Conservation (phyloP, 1,140 invertebrate genomes). For the Ganaspis sp. region DNA sequence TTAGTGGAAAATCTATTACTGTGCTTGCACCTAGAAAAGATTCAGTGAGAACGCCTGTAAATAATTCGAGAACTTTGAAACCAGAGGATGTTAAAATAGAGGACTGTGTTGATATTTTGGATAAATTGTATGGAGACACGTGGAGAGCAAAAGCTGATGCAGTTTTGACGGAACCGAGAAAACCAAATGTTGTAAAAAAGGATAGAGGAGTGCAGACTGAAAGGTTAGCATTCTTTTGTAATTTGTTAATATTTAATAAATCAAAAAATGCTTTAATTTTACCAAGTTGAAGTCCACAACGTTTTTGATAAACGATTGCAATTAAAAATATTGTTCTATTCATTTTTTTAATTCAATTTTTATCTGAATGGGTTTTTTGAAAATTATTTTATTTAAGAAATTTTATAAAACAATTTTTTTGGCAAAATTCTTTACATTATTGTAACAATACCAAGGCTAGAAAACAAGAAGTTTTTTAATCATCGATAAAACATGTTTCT, state of each 20-base stretch:
- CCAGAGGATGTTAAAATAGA: conserved; percentile 47
- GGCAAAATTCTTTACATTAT: too few relatives aligned
- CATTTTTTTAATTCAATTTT: too few relatives aligned
- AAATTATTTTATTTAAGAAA: too few relatives aligned
- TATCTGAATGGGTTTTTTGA: too few relatives aligned
- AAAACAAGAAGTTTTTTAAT: too few relatives aligned
- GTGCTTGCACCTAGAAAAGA: conserved; percentile 10
- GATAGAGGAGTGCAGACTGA: conserved; percentile 63
- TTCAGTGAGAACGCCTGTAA: background rate
- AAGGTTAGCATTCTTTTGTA: conserved; percentile 43
- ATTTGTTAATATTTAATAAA: background rate
- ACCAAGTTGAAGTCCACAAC: too few relatives aligned
- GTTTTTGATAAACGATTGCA: too few relatives aligned
- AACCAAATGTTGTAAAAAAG: conserved; percentile 52
- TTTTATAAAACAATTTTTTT: too few relatives aligned
- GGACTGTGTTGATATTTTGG: conserved; percentile 74
- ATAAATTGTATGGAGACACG: conserved; percentile 75
- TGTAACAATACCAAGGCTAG: too few relatives aligned
- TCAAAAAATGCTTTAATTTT: conserved; percentile 18
- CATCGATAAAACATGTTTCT: too few relatives aligned
- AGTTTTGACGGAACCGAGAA: conserved; percentile 65
- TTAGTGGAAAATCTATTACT: background rate
- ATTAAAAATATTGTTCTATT: too few relatives aligned
- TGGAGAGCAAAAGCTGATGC: conserved; percentile 72
- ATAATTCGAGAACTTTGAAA: conserved; percentile 37